A percentile compares a stretch with the other conserved stretches of the same genome.
Conservation (phyloP, 1,140 invertebrate genomes). For the Lordiphosa mommai region DNA sequence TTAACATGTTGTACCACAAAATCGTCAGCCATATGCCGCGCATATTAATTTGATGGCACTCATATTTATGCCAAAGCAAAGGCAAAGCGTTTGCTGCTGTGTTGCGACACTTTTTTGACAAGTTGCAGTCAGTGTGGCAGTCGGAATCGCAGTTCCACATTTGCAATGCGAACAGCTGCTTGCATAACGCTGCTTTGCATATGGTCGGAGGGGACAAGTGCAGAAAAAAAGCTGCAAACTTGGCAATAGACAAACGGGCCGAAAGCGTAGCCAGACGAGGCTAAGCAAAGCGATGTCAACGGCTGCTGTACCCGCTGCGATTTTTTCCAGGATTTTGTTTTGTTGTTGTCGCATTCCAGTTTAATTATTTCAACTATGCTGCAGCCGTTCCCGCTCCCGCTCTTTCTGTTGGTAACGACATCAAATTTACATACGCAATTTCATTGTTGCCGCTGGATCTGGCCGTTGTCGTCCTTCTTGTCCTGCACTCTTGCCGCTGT, state of each 20-base stretch:
- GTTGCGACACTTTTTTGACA: conserved; percentile 72
- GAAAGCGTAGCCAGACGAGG: conserved; percentile 18
- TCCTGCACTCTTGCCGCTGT: conserved; percentile 1
- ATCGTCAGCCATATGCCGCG: conserved; percentile 75
- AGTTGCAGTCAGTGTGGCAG: conserved; percentile 58
- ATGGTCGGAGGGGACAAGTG: conserved; percentile 53
- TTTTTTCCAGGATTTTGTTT: conserved; percentile 15
- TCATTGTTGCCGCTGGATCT: conserved; percentile 73
- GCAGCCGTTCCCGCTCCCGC: conserved; percentile 49
- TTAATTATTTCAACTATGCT: conserved; percentile 74
- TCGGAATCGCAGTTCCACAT: conserved; percentile 21
- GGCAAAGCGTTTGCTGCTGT: conserved; percentile 33
- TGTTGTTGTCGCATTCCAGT: conserved; percentile 58
- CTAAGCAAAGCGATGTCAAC: conserved; percentile 15
- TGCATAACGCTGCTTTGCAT: conserved; percentile 65
- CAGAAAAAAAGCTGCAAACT: conserved; percentile 43
- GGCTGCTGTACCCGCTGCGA: conserved; percentile 21
- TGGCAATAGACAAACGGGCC: conserved; percentile 48
- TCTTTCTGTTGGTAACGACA: conserved; percentile 66
- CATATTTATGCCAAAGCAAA: conserved; percentile 77
- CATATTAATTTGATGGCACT: conserved; percentile 78
- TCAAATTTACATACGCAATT: conserved; percentile 78
- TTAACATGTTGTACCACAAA: conserved; percentile 77
- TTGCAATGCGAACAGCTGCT: conserved; percentile 49
- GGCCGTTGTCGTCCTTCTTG: conserved; percentile 32